A percentile compares a stretch with the other conserved stretches of the same genome.
Evolutionary conservation across 2,888 invertebrate genomes (phyloP).

Genomic region (Frankliniella fusca): DNA sequence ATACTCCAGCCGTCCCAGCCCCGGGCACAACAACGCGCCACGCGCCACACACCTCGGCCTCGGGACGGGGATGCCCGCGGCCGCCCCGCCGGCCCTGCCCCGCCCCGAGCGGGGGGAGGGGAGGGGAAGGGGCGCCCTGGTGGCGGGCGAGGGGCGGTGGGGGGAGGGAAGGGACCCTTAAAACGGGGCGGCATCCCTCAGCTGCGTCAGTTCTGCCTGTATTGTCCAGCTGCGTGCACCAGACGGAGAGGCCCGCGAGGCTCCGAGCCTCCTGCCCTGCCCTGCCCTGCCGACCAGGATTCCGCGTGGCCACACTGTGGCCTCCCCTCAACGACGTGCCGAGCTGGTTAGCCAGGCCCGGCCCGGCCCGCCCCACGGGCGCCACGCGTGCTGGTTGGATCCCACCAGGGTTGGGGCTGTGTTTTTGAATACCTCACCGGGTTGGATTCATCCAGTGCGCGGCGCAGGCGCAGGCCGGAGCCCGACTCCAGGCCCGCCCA

Average conservation of each 20-base stretch:
- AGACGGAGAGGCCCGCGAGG: not conserved
- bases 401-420: constrained; percentile 34
- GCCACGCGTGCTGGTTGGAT: constrained; percentile 34
- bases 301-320: too few relatives aligned
- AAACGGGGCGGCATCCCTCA: not conserved
- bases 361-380: too few relatives aligned
- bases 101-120: too few relatives aligned
- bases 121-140: too few relatives aligned
- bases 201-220: not conserved
- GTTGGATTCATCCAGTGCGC: constrained; percentile 46
- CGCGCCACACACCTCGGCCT: not conserved
- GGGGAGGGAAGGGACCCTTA: not conserved
- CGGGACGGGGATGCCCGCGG: not conserved
- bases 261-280: not conserved
- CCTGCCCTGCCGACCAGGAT: not conserved
- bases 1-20: not conserved
- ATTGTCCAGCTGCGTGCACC: not conserved
- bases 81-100: not conserved
- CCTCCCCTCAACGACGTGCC: not conserved
- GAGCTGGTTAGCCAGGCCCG: not conserved
- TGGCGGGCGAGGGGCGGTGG: not conserved
- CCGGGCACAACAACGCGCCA: not conserved
- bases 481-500: constrained; percentile 23
- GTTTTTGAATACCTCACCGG: constrained; percentile 45
- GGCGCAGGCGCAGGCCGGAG: not conserved